These are phyloP conservation scores for Coelopa frigida DNA, from an alignment of 1,140 invertebrate species.

Conservation along the genomic window DNA sequence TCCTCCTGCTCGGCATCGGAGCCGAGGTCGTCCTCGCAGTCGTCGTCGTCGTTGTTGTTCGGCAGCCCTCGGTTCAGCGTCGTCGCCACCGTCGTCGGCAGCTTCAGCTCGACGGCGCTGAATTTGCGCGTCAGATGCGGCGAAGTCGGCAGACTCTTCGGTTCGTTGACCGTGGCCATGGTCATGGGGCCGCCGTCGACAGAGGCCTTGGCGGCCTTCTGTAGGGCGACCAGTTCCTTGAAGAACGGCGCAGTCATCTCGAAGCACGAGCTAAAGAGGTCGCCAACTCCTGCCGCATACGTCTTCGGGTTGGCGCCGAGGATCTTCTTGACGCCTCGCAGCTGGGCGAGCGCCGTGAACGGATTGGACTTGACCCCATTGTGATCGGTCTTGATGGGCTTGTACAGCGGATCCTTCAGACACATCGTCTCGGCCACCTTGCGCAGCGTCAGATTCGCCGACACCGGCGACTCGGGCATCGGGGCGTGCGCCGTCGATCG, in stretches of 20 bases:
- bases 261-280: constrained; percentile 67
- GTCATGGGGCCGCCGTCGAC: background rate
- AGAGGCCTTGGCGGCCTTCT: constrained; percentile 13
- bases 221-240: constrained; percentile 34
- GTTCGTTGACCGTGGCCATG: constrained; percentile 25
- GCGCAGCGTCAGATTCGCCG: constrained; percentile 45
- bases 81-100: constrained; percentile 19
- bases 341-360: constrained; percentile 59
- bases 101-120: constrained; percentile 29
- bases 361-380: constrained; percentile 52
- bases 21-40: constrained; percentile 25
- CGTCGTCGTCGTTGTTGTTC: constrained; percentile 32
- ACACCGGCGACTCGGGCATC: constrained; percentile 29
- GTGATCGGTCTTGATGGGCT: constrained; percentile 52
- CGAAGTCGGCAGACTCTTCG: constrained; percentile 48
- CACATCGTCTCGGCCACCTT: constrained; percentile 70
- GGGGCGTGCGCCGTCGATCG: constrained; percentile 38
- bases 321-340: constrained; percentile 69
- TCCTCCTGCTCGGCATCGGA: constrained; percentile 25
- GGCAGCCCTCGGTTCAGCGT: constrained; percentile 1
- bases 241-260: constrained; percentile 59
- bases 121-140: constrained; percentile 43
- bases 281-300: constrained; percentile 45
- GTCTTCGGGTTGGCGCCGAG: constrained; percentile 52
- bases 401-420: constrained; percentile 70